These are phyloP conservation scores for Ornithoptera priamus DNA, from an alignment of 2,888 invertebrate species.

Conservation along the genomic window DNA sequence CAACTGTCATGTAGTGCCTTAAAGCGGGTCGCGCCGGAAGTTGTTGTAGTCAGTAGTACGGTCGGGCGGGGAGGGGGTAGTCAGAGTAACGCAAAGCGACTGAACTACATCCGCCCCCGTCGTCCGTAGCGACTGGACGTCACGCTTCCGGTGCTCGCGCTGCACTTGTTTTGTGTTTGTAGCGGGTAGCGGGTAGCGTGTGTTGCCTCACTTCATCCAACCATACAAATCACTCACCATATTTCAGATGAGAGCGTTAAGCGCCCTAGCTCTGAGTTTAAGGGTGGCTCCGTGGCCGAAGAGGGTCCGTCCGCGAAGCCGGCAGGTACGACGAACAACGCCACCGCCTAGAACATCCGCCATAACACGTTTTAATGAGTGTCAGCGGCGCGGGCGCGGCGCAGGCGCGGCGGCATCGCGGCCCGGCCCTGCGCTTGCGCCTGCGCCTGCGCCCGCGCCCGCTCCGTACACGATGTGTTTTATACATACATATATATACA, in stretches of 20 bases:
- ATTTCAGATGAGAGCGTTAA: conserved; percentile 87
- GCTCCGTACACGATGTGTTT: conserved; percentile 76
- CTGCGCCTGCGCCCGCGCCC: conserved; percentile 56
- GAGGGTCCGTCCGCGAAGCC: conserved; percentile 66
- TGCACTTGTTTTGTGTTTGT: conserved; percentile 36
- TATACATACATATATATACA: conserved; percentile 46
- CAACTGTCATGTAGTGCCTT: conserved; percentile 28
- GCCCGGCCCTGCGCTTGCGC: conserved; percentile 43
- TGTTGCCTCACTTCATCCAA: conserved; percentile 60
- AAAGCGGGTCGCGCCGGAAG: conserved; percentile 19
- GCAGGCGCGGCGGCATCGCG: conserved; percentile 57
- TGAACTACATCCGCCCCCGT: background rate
- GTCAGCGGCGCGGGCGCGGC: conserved; percentile 59
- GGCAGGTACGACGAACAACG: conserved; percentile 72
- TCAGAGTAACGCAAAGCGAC: background rate
- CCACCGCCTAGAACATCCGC: conserved; percentile 72
- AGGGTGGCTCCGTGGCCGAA: conserved; percentile 81
- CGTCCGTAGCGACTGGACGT: background rate
- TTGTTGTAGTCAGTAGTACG: background rate
- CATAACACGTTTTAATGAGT: conserved; percentile 66
- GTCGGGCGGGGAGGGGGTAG: background rate
- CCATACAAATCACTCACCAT: conserved; percentile 74
- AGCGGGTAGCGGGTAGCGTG: conserved; percentile 51
- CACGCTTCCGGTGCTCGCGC: conserved; percentile 4
- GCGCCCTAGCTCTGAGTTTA: conserved; percentile 93